Evolutionary conservation across 2,888 invertebrate species (phyloP).

Genomic region (Xanthia icteritia): DNA sequence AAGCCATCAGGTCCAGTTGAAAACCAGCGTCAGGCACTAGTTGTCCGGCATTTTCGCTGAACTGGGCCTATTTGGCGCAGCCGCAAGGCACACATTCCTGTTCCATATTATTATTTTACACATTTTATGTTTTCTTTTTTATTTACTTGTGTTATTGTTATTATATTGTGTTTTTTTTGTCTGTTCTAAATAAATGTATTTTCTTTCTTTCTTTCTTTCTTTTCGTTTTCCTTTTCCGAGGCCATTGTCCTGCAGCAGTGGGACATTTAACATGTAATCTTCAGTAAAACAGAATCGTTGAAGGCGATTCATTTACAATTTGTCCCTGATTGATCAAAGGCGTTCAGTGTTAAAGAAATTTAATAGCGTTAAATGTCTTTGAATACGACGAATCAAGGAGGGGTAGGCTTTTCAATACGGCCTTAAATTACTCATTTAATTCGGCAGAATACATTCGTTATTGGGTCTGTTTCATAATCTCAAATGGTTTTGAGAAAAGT

Average conservation of each 20-base stretch:
- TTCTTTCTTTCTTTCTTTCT: too few relatives aligned
- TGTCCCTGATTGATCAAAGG: conserved; percentile 17
- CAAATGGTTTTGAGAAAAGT: not conserved
- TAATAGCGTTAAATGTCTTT: conserved; percentile 5
- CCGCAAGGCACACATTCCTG: too few relatives aligned
- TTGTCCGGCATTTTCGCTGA: too few relatives aligned
- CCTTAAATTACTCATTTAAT: not conserved
- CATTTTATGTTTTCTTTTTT: too few relatives aligned
- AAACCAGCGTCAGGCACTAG: too few relatives aligned
- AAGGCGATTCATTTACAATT: not conserved
- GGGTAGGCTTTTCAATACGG: not conserved
- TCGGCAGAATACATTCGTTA: not conserved
- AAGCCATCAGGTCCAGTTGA: too few relatives aligned
- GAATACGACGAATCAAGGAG: conserved; percentile 12
- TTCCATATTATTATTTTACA: too few relatives aligned
- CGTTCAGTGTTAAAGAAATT: not conserved
- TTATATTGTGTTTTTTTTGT: too few relatives aligned
- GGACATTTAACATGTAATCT: not conserved
- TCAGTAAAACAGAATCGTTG: not conserved
- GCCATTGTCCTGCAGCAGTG: not conserved
- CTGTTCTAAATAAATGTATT: too few relatives aligned
- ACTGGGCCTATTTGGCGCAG: too few relatives aligned
- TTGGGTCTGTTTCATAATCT: not conserved
- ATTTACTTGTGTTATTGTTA: too few relatives aligned
- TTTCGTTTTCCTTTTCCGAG: not conserved